Percentiles rank a stretch among this genome's conserved stretches.
Evolutionary conservation across 2,797 vertebrate genomes (phyloP).

Genomic region (Lindbergichthys nudifrons): DNA sequence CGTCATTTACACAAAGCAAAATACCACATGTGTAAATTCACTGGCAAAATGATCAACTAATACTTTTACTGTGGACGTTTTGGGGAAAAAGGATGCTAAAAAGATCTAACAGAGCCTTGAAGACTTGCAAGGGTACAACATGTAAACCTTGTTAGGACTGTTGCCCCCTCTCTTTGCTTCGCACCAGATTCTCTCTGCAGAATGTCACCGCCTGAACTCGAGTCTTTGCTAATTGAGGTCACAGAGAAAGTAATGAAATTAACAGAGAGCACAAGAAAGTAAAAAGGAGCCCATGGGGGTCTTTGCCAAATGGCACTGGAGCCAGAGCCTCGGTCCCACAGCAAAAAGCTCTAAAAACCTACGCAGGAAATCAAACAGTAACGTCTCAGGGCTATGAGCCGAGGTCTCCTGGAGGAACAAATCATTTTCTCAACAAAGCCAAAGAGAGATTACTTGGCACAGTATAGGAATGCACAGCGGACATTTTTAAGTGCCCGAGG

Average conservation of each 20-base stretch:
- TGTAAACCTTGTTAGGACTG: conserved; percentile 38
- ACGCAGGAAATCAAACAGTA: conserved; percentile 83
- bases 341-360: conserved; percentile 76
- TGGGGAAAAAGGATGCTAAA: conserved; percentile 27
- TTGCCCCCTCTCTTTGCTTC: conserved; percentile 51
- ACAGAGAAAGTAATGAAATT: conserved; percentile 83
- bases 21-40: not conserved
- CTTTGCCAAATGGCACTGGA: conserved; percentile 70
- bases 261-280: conserved; percentile 79
- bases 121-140: conserved; percentile 49
- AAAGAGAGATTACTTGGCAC: conserved; percentile 80
- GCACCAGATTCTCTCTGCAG: conserved; percentile 59
- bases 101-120: conserved; percentile 28
- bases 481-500: conserved; percentile 77
- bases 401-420: conserved; percentile 82
- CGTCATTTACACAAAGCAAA: conserved; percentile 8
- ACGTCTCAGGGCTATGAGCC: conserved; percentile 80
- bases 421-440: conserved; percentile 83
- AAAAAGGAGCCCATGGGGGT: conserved; percentile 72
- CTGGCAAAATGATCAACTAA: conserved; percentile 3
- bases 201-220: conserved; percentile 67
- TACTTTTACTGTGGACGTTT: conserved; percentile 15
- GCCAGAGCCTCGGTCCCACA: conserved; percentile 70
- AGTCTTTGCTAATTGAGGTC: conserved; percentile 84
- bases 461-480: conserved; percentile 80